Evolutionary conservation across 2,797 vertebrate genomes (phyloP), one percentile per base, ranked within the genome.

Genomic region (Ataeniobius toweri): DNA sequence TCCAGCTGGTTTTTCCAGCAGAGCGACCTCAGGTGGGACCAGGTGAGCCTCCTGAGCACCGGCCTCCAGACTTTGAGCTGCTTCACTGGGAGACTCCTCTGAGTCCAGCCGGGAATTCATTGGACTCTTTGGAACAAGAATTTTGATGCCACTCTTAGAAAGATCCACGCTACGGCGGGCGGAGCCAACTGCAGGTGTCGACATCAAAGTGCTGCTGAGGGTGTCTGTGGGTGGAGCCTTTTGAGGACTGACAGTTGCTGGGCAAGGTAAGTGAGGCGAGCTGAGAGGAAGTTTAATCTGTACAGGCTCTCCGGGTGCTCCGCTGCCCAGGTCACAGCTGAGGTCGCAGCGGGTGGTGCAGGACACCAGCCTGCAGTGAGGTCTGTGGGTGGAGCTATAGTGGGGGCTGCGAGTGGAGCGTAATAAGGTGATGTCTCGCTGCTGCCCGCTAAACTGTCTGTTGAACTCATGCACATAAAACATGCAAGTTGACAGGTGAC

Each of bases 71-170:
- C 97, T 96, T 86, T 97, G 97, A 0, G 96, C 96, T 61, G 96
- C 97, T 91, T 98, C 97, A 0, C 94, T 97, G 39, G 96, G 97
- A 68, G 97, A 98, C 78, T 96, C 95, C 74, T 99, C 97, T 0
- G 96, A 93, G 24, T 97, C 90, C 71, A 93, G 95, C 51, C 96
- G 96, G 86, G 93, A 96, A 91, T 97, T 98, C 94, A 98, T 96
- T 2, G 98, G 98, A 85, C 97, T 99, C 92, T 97, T 98, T n/a
- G 98, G 98, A 82, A 99, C 98, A 73, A 99, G 94, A 78, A 99
- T 99, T 95, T 99, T 99, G 78, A 99, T 99, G 59, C 98, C 97
- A 6, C 96, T 97, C 91, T 97, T 97, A 51, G 96, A 92, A 59
- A 99, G 96, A 92, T 99, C 98, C 95, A 99, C 94, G 46, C 96